Percentiles rank a stretch among this genome's conserved stretches.
These are phyloP conservation scores for Rousettus madagascariensis DNA, from an alignment of 2,797 vertebrate species.

Conservation along the genomic window DNA sequence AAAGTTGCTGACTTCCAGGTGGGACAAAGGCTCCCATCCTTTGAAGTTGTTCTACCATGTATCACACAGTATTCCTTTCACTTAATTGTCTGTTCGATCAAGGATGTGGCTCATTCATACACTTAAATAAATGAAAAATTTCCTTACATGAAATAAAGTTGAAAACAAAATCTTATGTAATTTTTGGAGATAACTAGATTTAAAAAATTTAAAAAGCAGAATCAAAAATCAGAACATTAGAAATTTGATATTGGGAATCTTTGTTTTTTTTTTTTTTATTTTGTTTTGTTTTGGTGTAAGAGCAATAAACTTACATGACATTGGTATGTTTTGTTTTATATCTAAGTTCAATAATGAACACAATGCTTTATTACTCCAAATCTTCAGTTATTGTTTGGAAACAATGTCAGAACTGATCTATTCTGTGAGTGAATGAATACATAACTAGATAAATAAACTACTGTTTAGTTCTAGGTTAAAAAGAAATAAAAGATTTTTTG, in stretches of 20 bases:
- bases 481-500: slow-evolving; percentile 6
- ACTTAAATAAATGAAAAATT: not conserved
- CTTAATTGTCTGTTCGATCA: not conserved
- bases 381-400: not conserved
- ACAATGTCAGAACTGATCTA: not conserved
- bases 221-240: not conserved
- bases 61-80: not conserved
- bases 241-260: not conserved
- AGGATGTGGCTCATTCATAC: not conserved
- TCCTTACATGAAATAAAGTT: not conserved
- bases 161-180: not conserved
- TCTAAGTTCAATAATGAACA: not conserved
- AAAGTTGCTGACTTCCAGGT: slow-evolving; percentile 49
- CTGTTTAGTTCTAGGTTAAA: slow-evolving; percentile 21
- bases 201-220: not conserved
- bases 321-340: not conserved
- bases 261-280: not conserved
- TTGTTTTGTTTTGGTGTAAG: not conserved
- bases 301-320: not conserved
- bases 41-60: fast-evolving
- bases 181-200: not conserved
- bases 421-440: not conserved
- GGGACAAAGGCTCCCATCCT: not conserved
- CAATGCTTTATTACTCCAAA: not conserved
- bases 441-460: slow-evolving; percentile 25